phyloP scores from a whole-genome alignment of 35 echinoderm and acorn worm species.

The Diadema setosum region DNA sequence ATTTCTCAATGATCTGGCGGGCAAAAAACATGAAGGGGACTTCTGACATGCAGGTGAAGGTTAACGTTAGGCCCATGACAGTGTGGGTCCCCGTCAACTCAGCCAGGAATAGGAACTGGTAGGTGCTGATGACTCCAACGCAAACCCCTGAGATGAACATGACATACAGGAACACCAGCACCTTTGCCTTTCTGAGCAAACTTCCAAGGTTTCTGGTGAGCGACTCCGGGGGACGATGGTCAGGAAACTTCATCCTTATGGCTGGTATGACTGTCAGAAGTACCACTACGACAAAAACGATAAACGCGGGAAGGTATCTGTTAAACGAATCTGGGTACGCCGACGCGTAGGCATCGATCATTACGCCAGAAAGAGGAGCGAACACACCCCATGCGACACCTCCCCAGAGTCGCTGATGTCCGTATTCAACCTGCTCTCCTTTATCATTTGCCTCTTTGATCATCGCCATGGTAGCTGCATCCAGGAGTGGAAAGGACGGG shows the following conservation, averaged over 20 bases:
- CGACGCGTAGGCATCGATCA: conserved; percentile 31
- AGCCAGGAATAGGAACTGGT: conserved; percentile 54
- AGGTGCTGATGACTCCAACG: conserved; percentile 54
- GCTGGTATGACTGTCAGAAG: conserved; percentile 17
- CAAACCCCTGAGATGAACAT: conserved; percentile 45
- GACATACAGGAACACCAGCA: conserved; percentile 45
- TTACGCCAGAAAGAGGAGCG: conserved; percentile 27
- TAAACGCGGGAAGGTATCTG: conserved; percentile 51
- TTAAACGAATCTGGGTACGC: conserved; percentile 21
- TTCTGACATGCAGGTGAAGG: conserved; percentile 56
- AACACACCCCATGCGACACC: conserved; percentile 59
- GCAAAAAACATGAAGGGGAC: conserved; percentile 76
- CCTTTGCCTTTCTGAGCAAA: conserved; percentile 19
- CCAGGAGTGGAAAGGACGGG: background rate
- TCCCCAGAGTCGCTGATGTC: conserved; percentile 71
- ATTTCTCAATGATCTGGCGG: conserved; percentile 23
- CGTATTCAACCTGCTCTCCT: conserved; percentile 47
- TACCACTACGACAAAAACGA: conserved; percentile 27
- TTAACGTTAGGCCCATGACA: conserved; percentile 74
- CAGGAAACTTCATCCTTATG: conserved; percentile 35
- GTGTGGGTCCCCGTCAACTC: conserved; percentile 37
- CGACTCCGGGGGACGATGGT: conserved; percentile 35
- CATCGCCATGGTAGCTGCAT: conserved; percentile 21
- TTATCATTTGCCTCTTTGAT: conserved; percentile 15
- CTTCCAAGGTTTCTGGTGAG: background rate